Conservation (phyloP, 2,888 invertebrate species). For the Sarcophaga rosellei region DNA sequence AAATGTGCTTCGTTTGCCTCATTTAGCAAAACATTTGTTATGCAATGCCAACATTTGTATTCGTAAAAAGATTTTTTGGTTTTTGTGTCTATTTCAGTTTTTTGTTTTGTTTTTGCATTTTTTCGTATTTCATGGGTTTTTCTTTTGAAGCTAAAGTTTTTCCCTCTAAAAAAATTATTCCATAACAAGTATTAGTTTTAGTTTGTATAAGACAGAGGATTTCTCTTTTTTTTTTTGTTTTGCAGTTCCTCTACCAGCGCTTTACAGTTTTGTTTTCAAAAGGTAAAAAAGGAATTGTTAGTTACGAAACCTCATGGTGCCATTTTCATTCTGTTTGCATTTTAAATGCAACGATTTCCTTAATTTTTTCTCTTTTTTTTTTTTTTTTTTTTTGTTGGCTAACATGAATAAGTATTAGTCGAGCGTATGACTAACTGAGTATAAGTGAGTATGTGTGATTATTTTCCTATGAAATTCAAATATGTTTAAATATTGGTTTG, state of each 20-base stretch:
- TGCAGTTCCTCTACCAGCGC: not conserved
- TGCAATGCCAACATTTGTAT: constrained; percentile 79
- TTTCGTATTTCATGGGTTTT: constrained; percentile 22
- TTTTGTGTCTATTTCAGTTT: constrained; percentile 71
- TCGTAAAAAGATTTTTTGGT: constrained; percentile 75
- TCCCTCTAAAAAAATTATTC: constrained; percentile 18
- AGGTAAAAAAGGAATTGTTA: constrained; percentile 63
- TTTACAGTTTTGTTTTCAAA: not conserved
- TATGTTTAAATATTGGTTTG: constrained; percentile 35
- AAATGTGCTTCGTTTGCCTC: constrained; percentile 69
- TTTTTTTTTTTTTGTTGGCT: constrained; percentile 40
- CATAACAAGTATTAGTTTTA: not conserved
- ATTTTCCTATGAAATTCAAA: constrained; percentile 58
- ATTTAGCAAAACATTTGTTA: constrained; percentile 72
- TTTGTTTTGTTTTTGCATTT: constrained; percentile 68
- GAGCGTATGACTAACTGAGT: not conserved
- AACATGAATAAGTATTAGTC: not conserved
- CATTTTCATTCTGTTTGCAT: constrained; percentile 74
- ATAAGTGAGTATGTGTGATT: constrained; percentile 18
- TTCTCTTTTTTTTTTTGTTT: constrained; percentile 12
- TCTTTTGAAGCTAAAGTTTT: constrained; percentile 19
- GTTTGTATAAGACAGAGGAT: constrained; percentile 4
- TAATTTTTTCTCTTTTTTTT: constrained; percentile 58
- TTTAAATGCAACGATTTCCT: constrained; percentile 80
- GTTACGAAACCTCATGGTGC: constrained; percentile 69